Conservation (phyloP, 2,888 invertebrate species). For the Drosophila flavopinicola region DNA sequence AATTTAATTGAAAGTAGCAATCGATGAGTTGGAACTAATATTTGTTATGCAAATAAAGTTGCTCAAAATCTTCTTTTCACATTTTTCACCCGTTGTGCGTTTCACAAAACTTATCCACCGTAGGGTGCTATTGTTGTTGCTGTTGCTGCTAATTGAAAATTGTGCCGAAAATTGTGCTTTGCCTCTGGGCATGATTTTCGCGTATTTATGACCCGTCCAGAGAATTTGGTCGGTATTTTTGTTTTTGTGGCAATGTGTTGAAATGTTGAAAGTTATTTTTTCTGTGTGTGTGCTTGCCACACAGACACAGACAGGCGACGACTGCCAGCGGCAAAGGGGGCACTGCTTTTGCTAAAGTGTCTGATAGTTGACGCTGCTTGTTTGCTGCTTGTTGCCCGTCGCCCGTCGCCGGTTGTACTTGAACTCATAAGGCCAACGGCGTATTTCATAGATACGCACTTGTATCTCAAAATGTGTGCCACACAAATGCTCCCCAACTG, state of each 20-base stretch:
- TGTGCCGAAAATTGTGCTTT: constrained; percentile 65
- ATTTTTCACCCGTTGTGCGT: no score
- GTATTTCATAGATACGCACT: constrained; percentile 53
- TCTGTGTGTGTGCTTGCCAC: constrained; percentile 23
- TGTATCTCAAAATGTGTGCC: constrained; percentile 22
- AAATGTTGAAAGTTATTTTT: constrained; percentile 57
- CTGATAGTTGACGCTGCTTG: constrained; percentile 47
- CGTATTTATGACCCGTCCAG: constrained; percentile 43
- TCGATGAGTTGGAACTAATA: no score
- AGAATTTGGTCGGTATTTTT: constrained; percentile 35
- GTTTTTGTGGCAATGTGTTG: constrained; percentile 51
- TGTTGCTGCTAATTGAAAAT: constrained; percentile 68
- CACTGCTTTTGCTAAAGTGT: constrained; percentile 19
- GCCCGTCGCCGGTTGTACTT: constrained; percentile 73
- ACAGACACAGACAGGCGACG: not conserved
- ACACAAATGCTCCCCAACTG: constrained; percentile 19
- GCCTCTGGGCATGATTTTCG: constrained; percentile 36
- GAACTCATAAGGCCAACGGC: constrained; percentile 63
- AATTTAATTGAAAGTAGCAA: no score
- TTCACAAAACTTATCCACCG: constrained; percentile 1
- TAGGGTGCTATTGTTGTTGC: constrained; percentile 1
- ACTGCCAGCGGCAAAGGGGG: not conserved
- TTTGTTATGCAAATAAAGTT: no score
- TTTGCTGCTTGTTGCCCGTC: constrained; percentile 46
- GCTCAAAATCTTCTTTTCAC: no score